phyloP scores from a whole-genome alignment of 2,888 invertebrate species.

The Chrysodeixis includens region DNA sequence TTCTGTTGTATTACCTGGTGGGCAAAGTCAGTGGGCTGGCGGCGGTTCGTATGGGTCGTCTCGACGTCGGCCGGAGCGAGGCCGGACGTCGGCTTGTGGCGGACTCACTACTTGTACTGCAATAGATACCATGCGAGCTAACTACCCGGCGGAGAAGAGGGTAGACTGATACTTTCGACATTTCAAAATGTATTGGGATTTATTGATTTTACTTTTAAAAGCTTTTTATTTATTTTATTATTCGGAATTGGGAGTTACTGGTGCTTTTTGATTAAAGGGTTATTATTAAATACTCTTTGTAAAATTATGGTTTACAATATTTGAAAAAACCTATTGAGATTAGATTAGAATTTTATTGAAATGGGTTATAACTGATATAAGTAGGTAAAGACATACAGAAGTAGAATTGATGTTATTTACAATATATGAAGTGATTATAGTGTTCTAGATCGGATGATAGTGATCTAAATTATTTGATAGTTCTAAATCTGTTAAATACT shows the following conservation, averaged over 20 bases:
- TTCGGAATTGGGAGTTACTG: neutral
- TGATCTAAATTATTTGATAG: neutral
- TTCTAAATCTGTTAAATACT: neutral
- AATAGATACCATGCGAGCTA: conserved; percentile 67
- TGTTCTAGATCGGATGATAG: conserved; percentile 4
- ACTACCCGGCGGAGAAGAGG: conserved; percentile 54
- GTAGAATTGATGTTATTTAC: neutral
- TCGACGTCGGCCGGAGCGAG: conserved; percentile 63
- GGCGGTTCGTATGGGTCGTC: conserved; percentile 73
- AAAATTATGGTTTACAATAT: neutral
- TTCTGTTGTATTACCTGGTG: conserved; percentile 60
- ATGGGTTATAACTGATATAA: no score
- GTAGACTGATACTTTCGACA: conserved; percentile 37
- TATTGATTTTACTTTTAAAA: no score
- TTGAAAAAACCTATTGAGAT: neutral
- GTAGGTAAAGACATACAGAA: neutral
- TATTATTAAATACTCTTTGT: neutral
- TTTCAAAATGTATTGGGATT: neutral
- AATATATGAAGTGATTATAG: neutral
- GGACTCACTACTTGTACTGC: conserved; percentile 65
- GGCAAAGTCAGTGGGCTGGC: conserved; percentile 70
- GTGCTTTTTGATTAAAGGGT: neutral
- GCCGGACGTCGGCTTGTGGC: conserved; percentile 28
- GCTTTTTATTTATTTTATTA: neutral
- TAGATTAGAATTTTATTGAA: no score